Base-by-base conservation (phyloP, 2,888 invertebrate species). In the Strigamia crassipes region DNA sequence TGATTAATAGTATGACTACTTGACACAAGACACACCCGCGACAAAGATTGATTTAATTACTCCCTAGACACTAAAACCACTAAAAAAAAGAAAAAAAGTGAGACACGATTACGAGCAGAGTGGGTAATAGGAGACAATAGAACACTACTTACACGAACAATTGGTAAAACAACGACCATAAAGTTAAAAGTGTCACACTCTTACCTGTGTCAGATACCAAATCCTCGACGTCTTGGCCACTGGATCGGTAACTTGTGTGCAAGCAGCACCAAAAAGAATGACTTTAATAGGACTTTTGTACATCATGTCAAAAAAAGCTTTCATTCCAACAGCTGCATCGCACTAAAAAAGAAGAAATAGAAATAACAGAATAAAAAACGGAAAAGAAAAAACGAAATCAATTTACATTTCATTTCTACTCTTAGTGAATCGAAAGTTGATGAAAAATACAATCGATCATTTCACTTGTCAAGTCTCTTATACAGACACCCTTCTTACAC, bases 281-380 rank as follows among this genome's bases (percentile, higher is more conserved):
- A 97, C 90, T 89, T 97, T 97, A 87, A 94, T 85, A 5, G 87
- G 88, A 6, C 85, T 85, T 42, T 56, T 51, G 90, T 96, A 94
- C 94, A 97, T 95, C 95, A 96, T 96, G 88, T 96, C 96, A 89
- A 97, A 96, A 89, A 97, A 96, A 0, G 96, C 95, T 89, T 96
- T 96, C 82, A 96, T 95, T 0, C 96, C 96, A 46, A 96, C 95
- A 0, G 96, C 96, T 13, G 96, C 95, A 87, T 96, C 95, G 89
- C 96, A 96, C 96, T 97, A 90, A 31, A 89, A 89, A 83, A 84
- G 82, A 80, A 42, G 81, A 78, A 42, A 81, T 6, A 12, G n/a
- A n/a, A 5, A 15, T n/a, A n/a, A n/a, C n/a, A n/a, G n/a, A n/a
- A n/a, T n/a, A n/a, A 42, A 42, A 27, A 27, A 27, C 27, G n/a